Conservation (phyloP, 2,113 vertebrate genomes). For the Python bivittatus region DNA sequence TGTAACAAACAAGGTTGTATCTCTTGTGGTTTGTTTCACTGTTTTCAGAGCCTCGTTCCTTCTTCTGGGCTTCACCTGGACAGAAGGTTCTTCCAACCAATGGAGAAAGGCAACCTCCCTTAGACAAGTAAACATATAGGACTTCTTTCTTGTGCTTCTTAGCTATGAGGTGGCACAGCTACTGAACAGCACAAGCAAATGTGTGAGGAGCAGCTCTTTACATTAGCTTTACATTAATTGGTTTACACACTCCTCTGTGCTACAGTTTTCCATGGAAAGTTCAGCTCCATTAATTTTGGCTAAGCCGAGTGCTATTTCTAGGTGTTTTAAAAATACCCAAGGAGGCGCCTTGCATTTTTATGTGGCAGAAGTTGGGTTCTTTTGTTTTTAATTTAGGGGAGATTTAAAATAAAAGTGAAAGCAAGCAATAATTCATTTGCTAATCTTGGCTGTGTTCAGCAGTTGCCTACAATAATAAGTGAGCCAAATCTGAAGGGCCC, state of each 20-base stretch:
- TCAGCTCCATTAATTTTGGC: constrained; percentile 70
- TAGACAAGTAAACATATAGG: constrained; percentile 24
- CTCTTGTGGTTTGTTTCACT: constrained; percentile 36
- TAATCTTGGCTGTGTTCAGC: not conserved
- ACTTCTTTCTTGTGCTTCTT: constrained; percentile 18
- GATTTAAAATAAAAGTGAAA: constrained; percentile 48
- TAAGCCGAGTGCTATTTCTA: constrained; percentile 63
- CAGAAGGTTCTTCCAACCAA: not conserved
- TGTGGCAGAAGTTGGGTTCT: constrained; percentile 45
- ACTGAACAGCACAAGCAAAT: not conserved
- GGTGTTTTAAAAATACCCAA: constrained; percentile 64
- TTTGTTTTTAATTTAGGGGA: constrained; percentile 34
- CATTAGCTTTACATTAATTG: constrained; percentile 51
- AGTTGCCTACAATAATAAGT: not conserved
- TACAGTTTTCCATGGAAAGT: constrained; percentile 70
- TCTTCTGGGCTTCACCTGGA: constrained; percentile 38
- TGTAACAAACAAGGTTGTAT: constrained; percentile 23
- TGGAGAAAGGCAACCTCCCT: not conserved
- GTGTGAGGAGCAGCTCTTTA: not conserved
- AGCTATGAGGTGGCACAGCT: accelerated
- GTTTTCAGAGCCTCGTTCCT: constrained; percentile 39
- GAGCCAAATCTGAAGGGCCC: not conserved
- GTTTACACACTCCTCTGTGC: constrained; percentile 43
- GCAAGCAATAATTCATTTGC: constrained; percentile 37
- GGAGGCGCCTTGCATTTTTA: constrained; percentile 61